Evolutionary conservation across 2,113 vertebrate genomes (phyloP).

Genomic region (Perca flavescens): DNA sequence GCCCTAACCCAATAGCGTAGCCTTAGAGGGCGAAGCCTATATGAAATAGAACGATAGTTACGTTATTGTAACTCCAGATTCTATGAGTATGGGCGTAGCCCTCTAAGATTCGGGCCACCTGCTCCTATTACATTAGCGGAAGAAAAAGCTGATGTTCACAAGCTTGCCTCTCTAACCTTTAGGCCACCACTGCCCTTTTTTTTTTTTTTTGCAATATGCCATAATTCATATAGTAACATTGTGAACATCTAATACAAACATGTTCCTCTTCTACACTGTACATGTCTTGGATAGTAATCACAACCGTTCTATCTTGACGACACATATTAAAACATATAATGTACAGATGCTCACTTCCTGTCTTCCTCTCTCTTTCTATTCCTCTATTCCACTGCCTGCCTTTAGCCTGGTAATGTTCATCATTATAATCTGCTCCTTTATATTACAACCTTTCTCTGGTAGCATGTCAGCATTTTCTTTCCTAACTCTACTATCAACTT

Average conservation of each 20-base stretch:
- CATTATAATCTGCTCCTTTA: conserved; percentile 50
- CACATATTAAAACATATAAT: conserved; percentile 26
- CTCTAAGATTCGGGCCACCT: too few species aligned
- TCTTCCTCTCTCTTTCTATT: neutral
- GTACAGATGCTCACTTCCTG: conserved; percentile 6
- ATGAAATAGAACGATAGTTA: too few species aligned
- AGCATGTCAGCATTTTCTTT: conserved; percentile 66
- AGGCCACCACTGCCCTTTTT: too few species aligned
- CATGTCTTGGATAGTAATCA: neutral
- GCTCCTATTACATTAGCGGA: too few species aligned
- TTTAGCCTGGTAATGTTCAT: conserved; percentile 38
- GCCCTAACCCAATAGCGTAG: too few species aligned
- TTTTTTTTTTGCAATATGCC: too few species aligned
- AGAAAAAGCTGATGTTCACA: too few species aligned
- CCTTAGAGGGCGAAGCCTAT: too few species aligned
- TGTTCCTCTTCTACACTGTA: neutral
- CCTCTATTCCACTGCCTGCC: neutral
- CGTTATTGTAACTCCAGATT: too few species aligned
- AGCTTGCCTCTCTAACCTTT: too few species aligned
- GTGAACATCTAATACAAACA: neutral
- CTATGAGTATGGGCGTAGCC: too few species aligned
- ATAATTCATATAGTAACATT: neutral
- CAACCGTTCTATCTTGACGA: conserved; percentile 10
- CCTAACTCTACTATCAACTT: conserved; percentile 66
- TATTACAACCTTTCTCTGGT: conserved; percentile 40